Base-by-base conservation (phyloP, 2,797 vertebrate species). In the Ceyx erithaca region DNA sequence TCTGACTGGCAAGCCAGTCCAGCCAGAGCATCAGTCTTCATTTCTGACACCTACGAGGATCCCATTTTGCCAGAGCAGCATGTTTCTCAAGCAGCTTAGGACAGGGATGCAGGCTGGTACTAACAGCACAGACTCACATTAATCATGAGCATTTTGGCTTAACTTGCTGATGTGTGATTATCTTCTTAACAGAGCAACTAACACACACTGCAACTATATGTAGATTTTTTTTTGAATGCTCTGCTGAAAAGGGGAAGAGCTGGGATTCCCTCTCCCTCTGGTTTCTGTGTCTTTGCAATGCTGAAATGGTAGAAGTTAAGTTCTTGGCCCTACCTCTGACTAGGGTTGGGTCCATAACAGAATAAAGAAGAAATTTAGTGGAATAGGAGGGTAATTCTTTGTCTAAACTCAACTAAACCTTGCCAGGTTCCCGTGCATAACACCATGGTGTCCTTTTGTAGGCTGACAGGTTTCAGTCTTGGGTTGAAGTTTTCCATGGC, bases 311-410 rank as follows among this genome's bases (percentile, higher is more conserved):
- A 86, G 85, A 62, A 92, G 73, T 76, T 71, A 91, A 86, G 80
- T 93, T 92, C 83, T 90, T 94, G 87, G 73, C 83, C 83, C 87
- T 88, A 1, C 69, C 45, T 76, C 91, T 73, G 80, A 68, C 83
- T 90, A 68, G 37, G 8, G 21, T 69, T 95, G 55, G 82, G 62
- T 76, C 33, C 75, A 48, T 37, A 55, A 55, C 62, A 94, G 80
- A 90, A 75, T 90, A 90, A 90, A 94, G 86, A 86, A 94, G 89
- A 95, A 88, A 79, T 13, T 66, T 8, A 81, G 68, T 89, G 59
- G 62, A 90, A 80, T 52, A 69, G 79, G 69, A 95, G 54, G 90
- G 45, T 80, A 95, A 94, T 72, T 80, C 76, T 87, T 94, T 93
- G 89, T 87, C 93, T 93, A 89, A 82, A 72, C 67, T 79, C 22